Percentiles rank a stretch among this genome's conserved stretches.
Evolutionary conservation across 2,113 vertebrate species (phyloP).

Genomic region (Oophaga pumilio): DNA sequence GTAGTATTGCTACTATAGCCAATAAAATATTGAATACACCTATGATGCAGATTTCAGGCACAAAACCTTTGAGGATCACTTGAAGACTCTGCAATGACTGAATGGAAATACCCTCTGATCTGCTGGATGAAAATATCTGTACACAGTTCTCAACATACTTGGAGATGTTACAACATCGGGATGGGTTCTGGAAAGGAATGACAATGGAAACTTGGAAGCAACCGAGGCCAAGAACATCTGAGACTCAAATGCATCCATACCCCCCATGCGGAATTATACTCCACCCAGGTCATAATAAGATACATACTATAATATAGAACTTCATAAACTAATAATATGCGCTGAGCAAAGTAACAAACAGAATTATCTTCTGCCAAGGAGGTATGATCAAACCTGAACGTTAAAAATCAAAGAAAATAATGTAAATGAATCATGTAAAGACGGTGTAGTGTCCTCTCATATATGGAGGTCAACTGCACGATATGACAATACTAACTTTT

Average conservation of each 20-base stretch:
- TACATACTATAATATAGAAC: neutral
- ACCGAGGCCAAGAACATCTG: neutral
- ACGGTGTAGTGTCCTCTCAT: too few relatives aligned
- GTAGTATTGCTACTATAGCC: too few relatives aligned
- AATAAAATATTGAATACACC: neutral
- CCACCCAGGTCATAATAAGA: neutral
- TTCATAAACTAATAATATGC: neutral
- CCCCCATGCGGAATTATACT: neutral
- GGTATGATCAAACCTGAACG: too few relatives aligned
- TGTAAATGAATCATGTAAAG: too few relatives aligned
- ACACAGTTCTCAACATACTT: neutral
- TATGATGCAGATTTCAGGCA: neutral
- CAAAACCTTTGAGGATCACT: neutral
- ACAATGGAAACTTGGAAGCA: neutral
- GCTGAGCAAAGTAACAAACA: neutral
- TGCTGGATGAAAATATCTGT: neutral
- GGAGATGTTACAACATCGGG: neutral
- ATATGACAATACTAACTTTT: too few relatives aligned
- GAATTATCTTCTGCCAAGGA: too few relatives aligned
- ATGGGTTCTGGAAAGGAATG: neutral
- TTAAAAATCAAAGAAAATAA: too few relatives aligned
- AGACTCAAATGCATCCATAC: neutral
- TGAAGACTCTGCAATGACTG: neutral
- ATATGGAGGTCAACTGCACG: too few relatives aligned
- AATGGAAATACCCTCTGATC: neutral